Evolutionary conservation across 2,888 invertebrate species (phyloP).

Genomic region (Synergus japonicus): DNA sequence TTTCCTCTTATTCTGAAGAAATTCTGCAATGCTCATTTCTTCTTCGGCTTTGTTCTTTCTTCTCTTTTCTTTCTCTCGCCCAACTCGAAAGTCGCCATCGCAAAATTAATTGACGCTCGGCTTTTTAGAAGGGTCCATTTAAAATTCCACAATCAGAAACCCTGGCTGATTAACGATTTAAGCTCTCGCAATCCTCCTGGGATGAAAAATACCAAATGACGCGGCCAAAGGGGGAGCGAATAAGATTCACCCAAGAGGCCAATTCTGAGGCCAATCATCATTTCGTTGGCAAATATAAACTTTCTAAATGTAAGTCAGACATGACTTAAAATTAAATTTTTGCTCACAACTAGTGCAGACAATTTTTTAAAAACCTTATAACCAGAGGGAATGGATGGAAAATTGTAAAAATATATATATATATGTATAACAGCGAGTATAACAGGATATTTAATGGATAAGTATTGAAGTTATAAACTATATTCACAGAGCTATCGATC

Average conservation of each 20-base stretch:
- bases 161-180: conserved; percentile 64
- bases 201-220: conserved; percentile 35
- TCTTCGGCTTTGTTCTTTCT: conserved; percentile 54
- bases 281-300: background rate
- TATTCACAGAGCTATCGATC: conserved; percentile 65
- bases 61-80: conserved; percentile 49
- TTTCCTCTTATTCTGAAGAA: background rate
- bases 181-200: conserved; percentile 41
- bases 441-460: background rate
- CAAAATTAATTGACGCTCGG: conserved; percentile 64
- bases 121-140: conserved; percentile 58
- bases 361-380: no score
- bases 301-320: no score
- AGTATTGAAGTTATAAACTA: background rate
- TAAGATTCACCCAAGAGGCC: background rate
- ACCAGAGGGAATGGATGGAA: background rate
- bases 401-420: no score
- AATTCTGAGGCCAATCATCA: no score
- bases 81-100: conserved; percentile 54
- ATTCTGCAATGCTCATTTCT: conserved; percentile 63
- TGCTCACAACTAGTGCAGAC: no score
- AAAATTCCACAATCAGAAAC: conserved; percentile 66
- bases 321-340: no score
- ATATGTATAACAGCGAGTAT: background rate
- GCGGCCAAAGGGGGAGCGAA: conserved; percentile 26